Evolutionary conservation across 2,113 vertebrate species (phyloP), one percentile per base, ranked within the genome.

Genomic region (Sylvilagus bachmani): DNA sequence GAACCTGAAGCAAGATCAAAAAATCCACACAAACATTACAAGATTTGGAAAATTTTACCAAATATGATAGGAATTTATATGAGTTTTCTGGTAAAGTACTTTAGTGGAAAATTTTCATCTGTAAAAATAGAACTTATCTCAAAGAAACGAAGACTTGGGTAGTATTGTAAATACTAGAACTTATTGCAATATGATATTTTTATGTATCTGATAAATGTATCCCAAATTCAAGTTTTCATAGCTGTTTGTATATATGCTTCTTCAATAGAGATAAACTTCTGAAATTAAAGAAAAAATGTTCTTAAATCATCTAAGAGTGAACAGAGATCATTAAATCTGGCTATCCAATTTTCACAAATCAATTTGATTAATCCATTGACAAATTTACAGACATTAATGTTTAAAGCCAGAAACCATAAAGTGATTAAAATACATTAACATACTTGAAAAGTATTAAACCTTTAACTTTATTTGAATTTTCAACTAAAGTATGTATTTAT

Each of bases 11-110:
- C 29, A 21, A 95, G 44, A 16, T 78, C 64, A 81, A 58, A 44
- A 86, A 88, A 90, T 94, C 73, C 0, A 4, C 3, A 80, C 44
- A 58, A 49, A 24, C 14, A n/a, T 86, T 74, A 19, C 9, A 93
- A 73, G 0, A 71, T 92, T 49, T 74, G 36, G 44, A 81, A 27
- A 92, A 58, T 88, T 93, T 93, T 92, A 87, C 4, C 78, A 81
- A 84, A 62, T 84, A 73, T 89, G 69, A 92, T 19, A 90, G 77
- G 90, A 85, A 87, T 79, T 88, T 85, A 64, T 74, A 71, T 91
- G 22, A 73, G 77, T 87, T 87, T 83, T 84, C 71, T 93, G 61
- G 13, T 81, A 61, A 95, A 70, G 33, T 77, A 62, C 64, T 92
- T 94, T 69, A 83, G 7, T 64, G 10, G 36, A 84, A 91, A 89